phyloP scores from a whole-genome alignment of 2,113 vertebrate species.

The Boulengeromyrus knoepffleri region DNA sequence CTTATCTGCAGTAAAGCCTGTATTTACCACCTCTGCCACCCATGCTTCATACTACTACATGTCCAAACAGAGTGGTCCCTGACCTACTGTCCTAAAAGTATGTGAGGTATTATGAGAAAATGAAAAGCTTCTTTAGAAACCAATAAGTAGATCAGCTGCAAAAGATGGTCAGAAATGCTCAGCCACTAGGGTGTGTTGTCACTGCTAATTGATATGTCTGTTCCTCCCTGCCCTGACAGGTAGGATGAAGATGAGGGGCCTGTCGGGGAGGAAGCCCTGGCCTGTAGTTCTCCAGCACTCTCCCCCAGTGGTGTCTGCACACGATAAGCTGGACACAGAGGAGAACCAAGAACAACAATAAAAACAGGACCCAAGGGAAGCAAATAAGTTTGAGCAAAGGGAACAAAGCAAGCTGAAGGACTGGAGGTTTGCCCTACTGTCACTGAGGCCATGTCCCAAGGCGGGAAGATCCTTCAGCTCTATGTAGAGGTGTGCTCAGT shows the following conservation, averaged over 20 bases:
- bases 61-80: neutral
- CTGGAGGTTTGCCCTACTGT: neutral
- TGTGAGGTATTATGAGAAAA: neutral
- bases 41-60: neutral
- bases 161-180: neutral
- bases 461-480: conserved; percentile 59
- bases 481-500: conserved; percentile 63
- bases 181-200: neutral
- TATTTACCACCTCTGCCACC: neutral
- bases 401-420: neutral
- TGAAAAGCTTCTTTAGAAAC: neutral
- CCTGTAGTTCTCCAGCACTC: neutral
- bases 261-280: neutral
- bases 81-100: neutral
- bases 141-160: neutral
- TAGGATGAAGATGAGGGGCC: conserved; percentile 7
- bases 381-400: conserved; percentile 2
- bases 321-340: conserved; percentile 25
- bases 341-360: neutral
- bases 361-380: neutral
- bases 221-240: conserved; percentile 6
- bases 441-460: conserved; percentile 52
- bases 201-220: neutral
- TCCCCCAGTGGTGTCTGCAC: neutral
- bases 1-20: neutral